Conservation (phyloP, 2,113 vertebrate genomes). For the Corythornis cristatus region DNA sequence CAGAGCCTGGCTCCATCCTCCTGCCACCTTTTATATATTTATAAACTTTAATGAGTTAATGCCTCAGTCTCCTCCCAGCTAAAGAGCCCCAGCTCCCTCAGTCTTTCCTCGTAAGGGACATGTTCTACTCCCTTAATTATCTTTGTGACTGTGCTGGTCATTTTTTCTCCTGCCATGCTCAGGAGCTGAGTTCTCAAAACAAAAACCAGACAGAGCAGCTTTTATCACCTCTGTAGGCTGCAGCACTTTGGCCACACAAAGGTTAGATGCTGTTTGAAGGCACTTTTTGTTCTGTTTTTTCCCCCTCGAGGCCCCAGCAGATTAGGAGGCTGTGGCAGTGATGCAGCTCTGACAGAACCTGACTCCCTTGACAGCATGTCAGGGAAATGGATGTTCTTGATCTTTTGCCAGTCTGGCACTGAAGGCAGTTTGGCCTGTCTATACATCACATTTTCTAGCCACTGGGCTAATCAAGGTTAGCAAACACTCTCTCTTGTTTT, state of each 20-base stretch:
- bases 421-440: background rate
- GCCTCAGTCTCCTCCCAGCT: too few relatives aligned
- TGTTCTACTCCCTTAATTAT: too few relatives aligned
- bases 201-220: background rate
- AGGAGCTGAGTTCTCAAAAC: background rate
- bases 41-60: too few relatives aligned
- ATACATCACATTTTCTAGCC: background rate
- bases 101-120: too few relatives aligned
- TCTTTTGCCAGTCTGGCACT: background rate
- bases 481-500: background rate
- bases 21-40: too few relatives aligned
- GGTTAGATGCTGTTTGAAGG: background rate
- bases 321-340: background rate
- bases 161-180: background rate
- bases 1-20: too few relatives aligned
- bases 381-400: background rate
- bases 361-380: background rate
- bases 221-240: rapidly evolving
- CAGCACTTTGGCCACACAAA: background rate
- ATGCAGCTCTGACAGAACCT: background rate
- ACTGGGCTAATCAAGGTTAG: background rate
- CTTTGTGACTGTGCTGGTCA: too few relatives aligned
- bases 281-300: background rate
- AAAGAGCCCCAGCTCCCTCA: too few relatives aligned
- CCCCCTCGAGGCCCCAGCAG: background rate